Evolutionary conservation across 2,113 vertebrate species (phyloP), one percentile per base, ranked within the genome.

Genomic region (Gymnogyps californianus): DNA sequence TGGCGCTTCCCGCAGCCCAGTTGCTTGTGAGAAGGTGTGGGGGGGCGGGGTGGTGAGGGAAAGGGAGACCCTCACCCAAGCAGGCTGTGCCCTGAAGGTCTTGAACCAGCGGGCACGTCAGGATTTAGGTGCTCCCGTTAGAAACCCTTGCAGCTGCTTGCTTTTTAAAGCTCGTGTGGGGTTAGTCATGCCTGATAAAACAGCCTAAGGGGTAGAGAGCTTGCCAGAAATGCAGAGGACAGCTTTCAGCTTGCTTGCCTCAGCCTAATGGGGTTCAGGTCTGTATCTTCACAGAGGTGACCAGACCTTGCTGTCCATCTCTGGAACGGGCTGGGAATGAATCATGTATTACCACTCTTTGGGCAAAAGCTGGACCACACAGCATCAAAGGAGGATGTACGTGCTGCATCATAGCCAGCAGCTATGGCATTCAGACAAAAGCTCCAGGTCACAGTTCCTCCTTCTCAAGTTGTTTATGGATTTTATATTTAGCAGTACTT

Each of bases 321-420:
- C 49, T 49, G 61, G 52, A 64, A 47, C 5, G 1, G n/a, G 9
- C n/a, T 59, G 52, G 62, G 46, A 47, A n/a, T 0, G 1, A 24
- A 75, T 22, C 20, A 5, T 0, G 0, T 24, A 5, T 3, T 31
- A 4, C 2, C 5, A 11, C 65, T 9, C 31, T 11, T 7, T 2
- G 40, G 22, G 55, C 70, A 66, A 61, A 66, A 78, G 49, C 46
- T 26, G 38, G 34, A 61, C 49, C 80, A 58, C 69, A 13, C 32
- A 36, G 44, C 32, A 11, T 38, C 61, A 31, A 32, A 86, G 38
- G 44, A 64, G 58, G 46, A 74, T 21, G 0, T 7, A 14, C 1
- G 9, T 57, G 79, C 71, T 93, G 71, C 71, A 82, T 47, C 49
- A 12, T 1, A 74, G 66, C 71, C 75, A 52, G 72, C 62, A 83